Percentiles rank a stretch among this genome's conserved stretches.
phyloP scores from a whole-genome alignment of 1,140 invertebrate species.

The Tetragnatha versicolor region DNA sequence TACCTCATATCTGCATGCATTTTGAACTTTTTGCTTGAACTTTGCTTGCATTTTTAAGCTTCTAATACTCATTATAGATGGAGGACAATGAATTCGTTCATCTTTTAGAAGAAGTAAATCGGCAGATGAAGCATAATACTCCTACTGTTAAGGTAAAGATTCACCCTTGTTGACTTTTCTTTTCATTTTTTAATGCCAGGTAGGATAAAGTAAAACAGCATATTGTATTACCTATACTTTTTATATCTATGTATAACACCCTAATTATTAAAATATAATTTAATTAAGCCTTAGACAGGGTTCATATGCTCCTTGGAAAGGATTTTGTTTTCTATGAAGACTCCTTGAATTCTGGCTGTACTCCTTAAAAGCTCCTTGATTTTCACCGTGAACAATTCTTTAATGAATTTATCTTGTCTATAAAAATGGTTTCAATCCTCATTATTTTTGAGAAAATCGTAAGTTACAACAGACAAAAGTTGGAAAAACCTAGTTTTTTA shows the following conservation, averaged over 20 bases:
- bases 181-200: not conserved
- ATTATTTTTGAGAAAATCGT: too few species aligned
- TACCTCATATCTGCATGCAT: too few species aligned
- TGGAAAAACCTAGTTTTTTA: too few species aligned
- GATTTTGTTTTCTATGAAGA: too few species aligned
- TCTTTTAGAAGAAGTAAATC: slow-evolving; percentile 84
- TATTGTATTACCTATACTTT: not conserved
- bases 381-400: too few species aligned
- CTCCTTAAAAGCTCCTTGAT: too few species aligned
- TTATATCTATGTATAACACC: not conserved
- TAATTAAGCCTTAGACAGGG: too few species aligned
- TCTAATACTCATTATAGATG: slow-evolving; percentile 65
- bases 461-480: too few species aligned
- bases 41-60: not conserved
- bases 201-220: not conserved
- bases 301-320: too few species aligned
- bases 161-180: not conserved
- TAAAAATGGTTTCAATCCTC: too few species aligned
- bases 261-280: not conserved
- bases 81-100: slow-evolving; percentile 84
- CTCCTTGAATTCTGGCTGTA: too few species aligned
- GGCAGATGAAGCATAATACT: slow-evolving; percentile 76
- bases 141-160: slow-evolving; percentile 79
- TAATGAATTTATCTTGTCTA: too few species aligned
- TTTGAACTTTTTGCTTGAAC: not conserved